Evolutionary conservation across 2,113 vertebrate species (phyloP), one percentile per base, ranked within the genome.

Genomic region (Lamprotornis superbus): DNA sequence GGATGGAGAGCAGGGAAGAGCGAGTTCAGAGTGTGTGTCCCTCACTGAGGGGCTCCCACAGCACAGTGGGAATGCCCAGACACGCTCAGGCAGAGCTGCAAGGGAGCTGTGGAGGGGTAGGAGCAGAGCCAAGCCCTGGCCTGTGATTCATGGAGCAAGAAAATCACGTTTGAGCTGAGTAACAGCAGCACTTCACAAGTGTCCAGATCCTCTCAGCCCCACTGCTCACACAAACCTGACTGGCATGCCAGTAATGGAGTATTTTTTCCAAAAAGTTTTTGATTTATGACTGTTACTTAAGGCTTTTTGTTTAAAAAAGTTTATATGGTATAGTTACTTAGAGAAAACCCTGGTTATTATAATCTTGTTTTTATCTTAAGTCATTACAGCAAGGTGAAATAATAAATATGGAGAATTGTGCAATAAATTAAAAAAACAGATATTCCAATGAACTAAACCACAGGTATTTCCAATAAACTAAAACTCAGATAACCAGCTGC

Each of bases 211-310:
- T 83, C 63, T 64, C 76, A 71, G 22, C 33, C 53, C 31, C n/a
- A 7, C 23, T 3, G 1, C 18, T 84, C 71, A 15, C 5, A 56
- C 11, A 49, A 73, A 61, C 6, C 27, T 49, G 17, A 2, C 7
- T 9, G 46, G 19, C 7, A 27, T 8, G 47, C 50, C 57, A 37
- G 52, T 27, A 33, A 46, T 23, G 37, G 70, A 2, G 0, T 3
- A 11, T 14, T 40, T 0, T 52, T 40, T 11, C 22, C 1, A 40
- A 42, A 64, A 21, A 4, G 0, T 7, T 52, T 56, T 47, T 4
- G n/a, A 16, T 3, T 59, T 63, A 24, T 0, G 23, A 33, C 23
- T 61, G 21, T 31, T 57, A 40, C 3, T 9, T 40, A 25, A 73
- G 14, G 50, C 13, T 81, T 63, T 78, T 42, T 20, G 50, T 52